A percentile compares a stretch with the other conserved stretches of the same genome.
These are phyloP conservation scores for Meliscaeva auricollis DNA, from an alignment of 2,888 invertebrate genomes.

Conservation along the genomic window DNA sequence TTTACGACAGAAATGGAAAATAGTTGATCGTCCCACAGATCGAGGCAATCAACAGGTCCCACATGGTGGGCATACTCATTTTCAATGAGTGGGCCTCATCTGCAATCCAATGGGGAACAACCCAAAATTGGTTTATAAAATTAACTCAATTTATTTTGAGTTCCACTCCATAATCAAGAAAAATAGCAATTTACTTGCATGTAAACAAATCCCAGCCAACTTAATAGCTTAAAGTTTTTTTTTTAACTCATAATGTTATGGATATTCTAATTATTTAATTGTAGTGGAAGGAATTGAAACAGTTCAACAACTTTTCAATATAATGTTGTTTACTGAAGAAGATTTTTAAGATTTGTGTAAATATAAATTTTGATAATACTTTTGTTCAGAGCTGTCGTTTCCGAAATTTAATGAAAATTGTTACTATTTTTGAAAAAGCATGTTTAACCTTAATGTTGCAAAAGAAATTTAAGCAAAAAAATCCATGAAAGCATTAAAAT, in stretches of 20 bases:
- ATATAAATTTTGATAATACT: too few relatives aligned
- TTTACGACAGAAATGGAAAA: slow-evolving; percentile 74
- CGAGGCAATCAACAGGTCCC: slow-evolving; percentile 70
- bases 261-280: too few relatives aligned
- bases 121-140: background rate
- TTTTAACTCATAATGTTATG: too few relatives aligned
- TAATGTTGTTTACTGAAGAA: background rate
- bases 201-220: background rate
- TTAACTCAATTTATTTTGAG: background rate
- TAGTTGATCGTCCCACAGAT: slow-evolving; percentile 72
- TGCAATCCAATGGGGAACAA: background rate
- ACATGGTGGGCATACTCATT: slow-evolving; percentile 51
- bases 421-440: too few relatives aligned
- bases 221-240: too few relatives aligned
- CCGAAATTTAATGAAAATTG: too few relatives aligned
- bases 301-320: background rate
- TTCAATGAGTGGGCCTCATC: slow-evolving; percentile 34
- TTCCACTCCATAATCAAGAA: background rate
- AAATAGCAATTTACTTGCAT: background rate
- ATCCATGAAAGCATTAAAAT: too few relatives aligned
- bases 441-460: too few relatives aligned
- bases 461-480: too few relatives aligned
- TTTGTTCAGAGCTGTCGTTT: too few relatives aligned
- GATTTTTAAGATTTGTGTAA: background rate
- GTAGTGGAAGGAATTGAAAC: too few relatives aligned